phyloP scores from a whole-genome alignment of 2,888 invertebrate genomes.

The Sinotaia quadrata region DNA sequence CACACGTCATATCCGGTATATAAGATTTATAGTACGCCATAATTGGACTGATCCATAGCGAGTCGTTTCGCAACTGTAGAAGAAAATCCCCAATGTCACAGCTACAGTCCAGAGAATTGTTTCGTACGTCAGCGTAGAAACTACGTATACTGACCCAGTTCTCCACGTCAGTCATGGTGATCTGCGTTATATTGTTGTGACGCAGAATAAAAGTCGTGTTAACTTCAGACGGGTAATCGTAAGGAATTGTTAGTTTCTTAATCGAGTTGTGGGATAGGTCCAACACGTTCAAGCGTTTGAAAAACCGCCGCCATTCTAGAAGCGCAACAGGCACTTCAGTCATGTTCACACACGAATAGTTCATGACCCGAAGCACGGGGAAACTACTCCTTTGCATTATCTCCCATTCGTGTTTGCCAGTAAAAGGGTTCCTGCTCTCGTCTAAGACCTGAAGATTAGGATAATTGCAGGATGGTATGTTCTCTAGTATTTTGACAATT shows the following conservation, averaged over 20 bases:
- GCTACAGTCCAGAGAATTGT: conserved; percentile 52
- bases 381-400: too few species aligned
- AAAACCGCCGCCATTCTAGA: background rate
- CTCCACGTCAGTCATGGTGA: conserved; percentile 42
- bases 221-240: background rate
- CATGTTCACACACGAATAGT: conserved; percentile 39
- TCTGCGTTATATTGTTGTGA: conserved; percentile 34
- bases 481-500: too few species aligned
- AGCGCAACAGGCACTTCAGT: conserved; percentile 40
- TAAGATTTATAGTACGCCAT: conserved; percentile 38
- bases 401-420: too few species aligned
- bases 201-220: conserved; percentile 14
- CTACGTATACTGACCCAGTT: conserved; percentile 39
- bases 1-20: conserved; percentile 40
- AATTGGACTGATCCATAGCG: conserved; percentile 8
- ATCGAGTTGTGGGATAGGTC: background rate
- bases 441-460: conserved; percentile 39
- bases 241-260: background rate
- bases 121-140: conserved; percentile 47
- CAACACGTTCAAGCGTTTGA: background rate
- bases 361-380: conserved; percentile 40
- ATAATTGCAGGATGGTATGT: background rate
- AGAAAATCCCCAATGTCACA: conserved; percentile 37
- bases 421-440: conserved; percentile 42
- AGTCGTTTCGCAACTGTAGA: conserved; percentile 6